Evolutionary conservation across 2,113 vertebrate genomes (phyloP), one percentile per base, ranked within the genome.

Genomic region (Chrysemys picta): DNA sequence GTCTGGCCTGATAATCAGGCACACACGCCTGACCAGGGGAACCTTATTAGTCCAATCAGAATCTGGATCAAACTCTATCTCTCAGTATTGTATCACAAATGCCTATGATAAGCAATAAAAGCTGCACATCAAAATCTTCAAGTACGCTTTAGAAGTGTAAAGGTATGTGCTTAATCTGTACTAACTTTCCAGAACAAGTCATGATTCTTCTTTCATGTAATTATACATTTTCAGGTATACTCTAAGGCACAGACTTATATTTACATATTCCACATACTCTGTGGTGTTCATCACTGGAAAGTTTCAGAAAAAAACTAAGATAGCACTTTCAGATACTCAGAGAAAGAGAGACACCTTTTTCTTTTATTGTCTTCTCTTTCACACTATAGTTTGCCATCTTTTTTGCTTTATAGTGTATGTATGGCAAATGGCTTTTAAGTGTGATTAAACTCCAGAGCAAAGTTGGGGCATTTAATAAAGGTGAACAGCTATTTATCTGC

Each of bases 401-500:
- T 38, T 52, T 80, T 38, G 24, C n/a, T 76, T 86, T 76, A 22
- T 42, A 50, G 22, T 29, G 3, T 65, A 50, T 5, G 1, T 2
- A 5, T 59, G 47, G n/a, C 11, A 38, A 80, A 31, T 14, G 4
- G 50, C 25, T 79, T 79, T 35, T 52, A 52, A 59, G 24, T 49
- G 6, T 38, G 47, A 52, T 42, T 52, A 50, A 65, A 80, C 62
- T 24, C 45, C 54, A 13, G 92, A 89, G 86, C 80, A 87, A 90
- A 93, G 52, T 65, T 17, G 57, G 94, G 87, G 52, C 52, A 93
- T 93, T 94, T 91, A 96, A 94, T 97, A 93, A 95, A 72, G 16
- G 79, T 78, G 89, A 96, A 81, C 53, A 87, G 80, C 57, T 86
- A 89, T 92, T 94, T 96, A 86, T 22, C 94, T 19, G 81, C 92